Base-by-base conservation (phyloP, 2,888 invertebrate species). In the Spodoptera picta region DNA sequence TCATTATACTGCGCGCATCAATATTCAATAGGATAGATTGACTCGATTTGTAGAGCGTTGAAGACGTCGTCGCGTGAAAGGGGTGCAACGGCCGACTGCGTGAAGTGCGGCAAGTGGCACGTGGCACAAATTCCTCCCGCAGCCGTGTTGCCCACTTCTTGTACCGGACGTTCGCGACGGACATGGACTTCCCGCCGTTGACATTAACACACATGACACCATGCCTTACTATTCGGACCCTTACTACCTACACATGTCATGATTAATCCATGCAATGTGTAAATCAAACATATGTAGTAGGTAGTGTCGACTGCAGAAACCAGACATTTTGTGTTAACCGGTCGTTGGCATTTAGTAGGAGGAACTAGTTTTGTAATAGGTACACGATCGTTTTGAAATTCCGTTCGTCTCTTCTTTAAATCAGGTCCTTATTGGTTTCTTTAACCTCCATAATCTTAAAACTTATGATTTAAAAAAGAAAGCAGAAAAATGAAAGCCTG, bases 31-130 rank as follows among this genome's bases (percentile, higher is more conserved):
- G 82, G 82, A 83, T 83, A 80, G 87, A 89, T 89, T 85, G 90
- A 90, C 87, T 87, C 83, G 87, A 87, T 94, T 93, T 93, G 89
- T 94, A 92, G 94, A 93, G 93, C 94, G 90, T 92, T 90, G 86
- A 88, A 91, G 88, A 79, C 83, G 61, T 4, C 14, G 47, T 47
- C 82, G 86, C 91, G 92, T 90, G 93, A 94, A 93, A 92, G 91
- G 92, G 92, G 94, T 93, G 93, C 92, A 92, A 92, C 85, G 94
- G 90, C 92, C 93, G 89, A 87, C 85, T 86, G 88, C 87, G 87
- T 85, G 84, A 87, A 78, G 73, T 72, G 76, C 81, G 81, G 74
- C 87, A 90, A 90, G 90, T 91, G 80, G 91, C 84, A 85, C 92
- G 84, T 82, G 93, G 86, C 93, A 90, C 87, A 91, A 85, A 93